Evolutionary conservation across 2,888 invertebrate species (phyloP), one percentile per base, ranked within the genome.

Genomic region (Vanessa cardui): DNA sequence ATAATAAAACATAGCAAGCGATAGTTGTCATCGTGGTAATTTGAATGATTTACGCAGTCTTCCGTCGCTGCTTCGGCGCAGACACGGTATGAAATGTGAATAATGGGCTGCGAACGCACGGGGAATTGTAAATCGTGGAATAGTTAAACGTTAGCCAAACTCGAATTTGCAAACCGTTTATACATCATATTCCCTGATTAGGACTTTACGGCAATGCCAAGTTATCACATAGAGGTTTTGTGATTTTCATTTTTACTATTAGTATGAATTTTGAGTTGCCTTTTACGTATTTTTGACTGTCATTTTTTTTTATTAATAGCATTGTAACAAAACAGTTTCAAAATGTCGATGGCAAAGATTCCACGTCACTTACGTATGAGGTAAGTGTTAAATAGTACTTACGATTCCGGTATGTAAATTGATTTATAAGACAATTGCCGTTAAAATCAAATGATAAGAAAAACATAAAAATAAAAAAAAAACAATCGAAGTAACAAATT

Each of bases 11-110:
- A 52, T 54, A 54, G 45, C 65, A 64, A 66, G 73, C 74, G 72
- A 73, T 77, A 74, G 70, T 73, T 73, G 76, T 76, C 74, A 71
- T 69, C 66, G 73, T 46, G 66, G 72, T 76, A 65, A 77, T 80
- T 77, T 74, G 74, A 80, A 77, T 80, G 80, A 81, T 82, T 77
- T 78, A 76, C 77, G 70, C 74, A 72, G 70, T 69, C 72, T 75
- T 70, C 69, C 72, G 66, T 70, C 72, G 76, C 77, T 74, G 71
- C 62, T 76, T 76, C 73, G 73, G 75, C 74, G 77, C 77, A 80
- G 83, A 83, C 82, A 82, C 77, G 76, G 76, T 76, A 81, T 80
- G 82, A 82, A 83, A 83, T 79, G 83, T 83, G 86, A 85, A 83
- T 85, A 84, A 86, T 86, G 80, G 77, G 79, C 79, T 77, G 76